Evolutionary conservation across 2,797 vertebrate species (phyloP).

Genomic region (Phoeniculus purpureus): DNA sequence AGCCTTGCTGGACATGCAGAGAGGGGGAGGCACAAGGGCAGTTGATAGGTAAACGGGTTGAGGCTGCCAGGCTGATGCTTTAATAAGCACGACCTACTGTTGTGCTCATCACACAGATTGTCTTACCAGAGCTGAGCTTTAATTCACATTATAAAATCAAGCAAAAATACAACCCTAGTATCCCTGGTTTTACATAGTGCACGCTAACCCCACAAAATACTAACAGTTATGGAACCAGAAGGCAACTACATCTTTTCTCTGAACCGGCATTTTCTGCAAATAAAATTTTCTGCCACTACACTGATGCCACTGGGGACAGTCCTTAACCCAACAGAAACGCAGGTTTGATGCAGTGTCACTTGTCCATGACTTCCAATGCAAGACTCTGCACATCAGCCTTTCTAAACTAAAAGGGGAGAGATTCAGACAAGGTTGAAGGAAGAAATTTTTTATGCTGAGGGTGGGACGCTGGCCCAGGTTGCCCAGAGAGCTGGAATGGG

Average conservation of each 20-base stretch:
- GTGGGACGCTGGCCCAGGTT: not conserved
- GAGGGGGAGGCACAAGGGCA: not conserved
- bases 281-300: not conserved
- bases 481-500: not conserved
- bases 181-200: accelerated
- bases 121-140: not conserved
- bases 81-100: not conserved
- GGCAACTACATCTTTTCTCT: not conserved
- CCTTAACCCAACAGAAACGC: not conserved
- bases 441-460: not conserved
- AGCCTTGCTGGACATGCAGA: not conserved
- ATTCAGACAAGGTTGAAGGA: no score
- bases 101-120: not conserved
- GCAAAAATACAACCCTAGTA: not conserved
- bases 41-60: not conserved
- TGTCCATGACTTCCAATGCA: not conserved
- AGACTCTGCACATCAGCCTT: not conserved
- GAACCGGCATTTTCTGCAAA: not conserved
- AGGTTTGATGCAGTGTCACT: accelerated
- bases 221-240: not conserved
- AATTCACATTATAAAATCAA: not conserved
- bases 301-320: accelerated
- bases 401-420: not conserved
- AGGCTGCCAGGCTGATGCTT: not conserved
- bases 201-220: not conserved